These are phyloP conservation scores for Nothoprocta pentlandii DNA, from an alignment of 2,113 vertebrate species.

Conservation along the genomic window DNA sequence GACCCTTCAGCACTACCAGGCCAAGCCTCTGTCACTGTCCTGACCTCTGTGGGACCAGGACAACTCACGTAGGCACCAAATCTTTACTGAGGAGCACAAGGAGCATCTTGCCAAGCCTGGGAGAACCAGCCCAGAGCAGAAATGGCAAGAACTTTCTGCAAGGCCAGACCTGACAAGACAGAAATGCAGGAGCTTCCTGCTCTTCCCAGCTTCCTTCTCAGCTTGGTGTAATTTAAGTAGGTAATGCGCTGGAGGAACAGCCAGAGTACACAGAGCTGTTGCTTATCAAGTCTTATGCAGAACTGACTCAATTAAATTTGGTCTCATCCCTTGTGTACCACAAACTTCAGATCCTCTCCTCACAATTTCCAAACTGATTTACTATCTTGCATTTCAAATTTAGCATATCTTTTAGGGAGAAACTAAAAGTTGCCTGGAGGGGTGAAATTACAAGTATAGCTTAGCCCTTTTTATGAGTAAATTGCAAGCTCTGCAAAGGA, in stretches of 20 bases:
- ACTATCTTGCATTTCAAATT: neutral
- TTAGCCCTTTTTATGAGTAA: neutral
- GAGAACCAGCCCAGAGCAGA: neutral
- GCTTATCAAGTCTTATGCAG: neutral
- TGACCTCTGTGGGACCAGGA: rapidly evolving
- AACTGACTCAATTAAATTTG: neutral
- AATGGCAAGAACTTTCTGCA: neutral
- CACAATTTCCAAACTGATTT: neutral
- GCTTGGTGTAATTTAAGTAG: neutral
- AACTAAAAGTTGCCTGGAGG: neutral
- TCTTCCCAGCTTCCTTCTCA: neutral
- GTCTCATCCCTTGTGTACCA: rapidly evolving
- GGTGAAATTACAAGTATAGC: neutral
- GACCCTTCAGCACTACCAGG: rapidly evolving
- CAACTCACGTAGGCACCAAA: neutral
- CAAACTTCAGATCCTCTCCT: neutral
- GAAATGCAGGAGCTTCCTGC: neutral
- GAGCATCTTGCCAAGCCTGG: neutral
- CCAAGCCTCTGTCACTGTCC: neutral
- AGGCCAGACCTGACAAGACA: neutral
- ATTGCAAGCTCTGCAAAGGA: neutral
- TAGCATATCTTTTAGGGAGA: neutral
- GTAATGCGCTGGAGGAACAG: neutral
- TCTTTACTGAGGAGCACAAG: no score
- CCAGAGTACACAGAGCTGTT: rapidly evolving